phyloP scores from a whole-genome alignment of 2,113 vertebrate genomes.

The Stigmatopora argus region DNA sequence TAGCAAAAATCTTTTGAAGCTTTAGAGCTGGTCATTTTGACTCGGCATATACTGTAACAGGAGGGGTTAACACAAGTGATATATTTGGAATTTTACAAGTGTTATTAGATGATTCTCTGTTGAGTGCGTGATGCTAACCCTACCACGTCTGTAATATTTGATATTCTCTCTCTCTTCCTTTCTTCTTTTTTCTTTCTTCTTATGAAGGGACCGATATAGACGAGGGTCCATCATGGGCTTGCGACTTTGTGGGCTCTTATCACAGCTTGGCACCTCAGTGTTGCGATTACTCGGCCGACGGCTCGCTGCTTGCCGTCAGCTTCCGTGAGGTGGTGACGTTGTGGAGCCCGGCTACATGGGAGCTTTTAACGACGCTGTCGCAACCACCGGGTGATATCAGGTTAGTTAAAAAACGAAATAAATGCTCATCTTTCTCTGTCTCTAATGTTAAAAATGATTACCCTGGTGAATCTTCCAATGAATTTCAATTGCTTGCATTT shows the following conservation, averaged over 20 bases:
- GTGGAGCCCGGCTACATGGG: constrained; percentile 87
- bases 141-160: constrained; percentile 1
- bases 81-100: neutral
- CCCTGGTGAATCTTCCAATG: neutral
- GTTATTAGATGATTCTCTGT: neutral
- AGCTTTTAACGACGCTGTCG: constrained; percentile 85
- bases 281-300: constrained; percentile 91
- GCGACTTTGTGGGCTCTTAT: constrained; percentile 91
- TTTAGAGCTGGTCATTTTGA: neutral
- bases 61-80: neutral
- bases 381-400: constrained; percentile 85
- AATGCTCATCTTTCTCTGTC: neutral
- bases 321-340: constrained; percentile 86
- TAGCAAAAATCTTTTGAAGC: neutral
- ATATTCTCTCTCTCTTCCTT: constrained; percentile 7
- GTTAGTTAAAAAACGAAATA: constrained; percentile 51
- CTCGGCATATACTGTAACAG: neutral
- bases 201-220: constrained; percentile 36
- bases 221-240: constrained; percentile 81
- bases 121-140: neutral
- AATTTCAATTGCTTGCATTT: neutral
- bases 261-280: constrained; percentile 78
- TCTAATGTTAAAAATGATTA: neutral
- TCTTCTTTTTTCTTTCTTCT: neutral
- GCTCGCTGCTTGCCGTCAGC: constrained; percentile 85